Base-by-base conservation (phyloP, 1,140 invertebrate species). In the Aphaenogaster rudis region DNA sequence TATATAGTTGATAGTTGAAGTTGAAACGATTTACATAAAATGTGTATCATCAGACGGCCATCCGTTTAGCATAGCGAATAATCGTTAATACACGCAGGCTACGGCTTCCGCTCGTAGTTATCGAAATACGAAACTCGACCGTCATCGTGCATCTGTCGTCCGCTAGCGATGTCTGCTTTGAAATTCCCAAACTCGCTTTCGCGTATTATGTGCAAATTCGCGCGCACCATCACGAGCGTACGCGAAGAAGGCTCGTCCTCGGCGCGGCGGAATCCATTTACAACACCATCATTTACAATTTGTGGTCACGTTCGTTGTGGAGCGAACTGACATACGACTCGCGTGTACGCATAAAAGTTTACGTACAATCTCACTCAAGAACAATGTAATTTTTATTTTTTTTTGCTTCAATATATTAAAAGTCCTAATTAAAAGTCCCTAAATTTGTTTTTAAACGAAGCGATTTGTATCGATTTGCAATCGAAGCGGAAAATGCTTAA, bases 121-220 rank as follows among this genome's bases (percentile, higher is more conserved):
- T 86, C 63, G 82, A 74, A 74, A 84, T 45, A 39, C 82, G 36
- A 66, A 57, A 69, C 28, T 57, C 45, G 48, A 57, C 36, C 57
- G 45, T 33, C 57, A 52, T 78, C 21, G 52, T 59, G 52, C 42
- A 84, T 84, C 66, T 86, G 69, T 79, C 11, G 39, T 50, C 13
- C 8, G 1, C 11, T 48, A 45, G 33, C 71, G 28, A 52, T 69
- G 59, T 76, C 52, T 72, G 50, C 61, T 59, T 78, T 84, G 78
- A 76, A 88, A 84, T 89, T 86, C 78, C 42, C 76, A 64, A 78
- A 72, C 72, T 54, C 45, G 80, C 57, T 91, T 87, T 76, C 52
- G 86, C 61, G 21, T 54, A 93, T 93, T 93, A 91, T 91, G 87
- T 91, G 88, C 86, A 92, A 92, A 92, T 93, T 90, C 52, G 69